A percentile compares a stretch with the other conserved stretches of the same genome.
Conservation (phyloP, 2,888 invertebrate species). For the Molanna angustata region DNA sequence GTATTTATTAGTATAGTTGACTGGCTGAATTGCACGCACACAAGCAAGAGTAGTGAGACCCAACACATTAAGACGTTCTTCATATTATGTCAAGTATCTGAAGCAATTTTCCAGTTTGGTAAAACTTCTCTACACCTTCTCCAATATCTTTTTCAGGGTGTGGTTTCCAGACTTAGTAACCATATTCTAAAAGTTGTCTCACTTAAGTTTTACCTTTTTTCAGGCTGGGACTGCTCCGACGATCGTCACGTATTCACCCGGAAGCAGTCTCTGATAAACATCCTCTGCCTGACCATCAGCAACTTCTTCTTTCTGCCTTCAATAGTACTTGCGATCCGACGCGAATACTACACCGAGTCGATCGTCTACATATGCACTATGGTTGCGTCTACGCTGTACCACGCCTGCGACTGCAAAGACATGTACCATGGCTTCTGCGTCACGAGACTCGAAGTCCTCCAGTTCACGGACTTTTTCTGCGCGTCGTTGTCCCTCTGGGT, state of each 20-base stretch:
- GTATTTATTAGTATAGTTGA: too few species aligned
- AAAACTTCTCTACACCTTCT: too few species aligned
- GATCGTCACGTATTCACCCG: constrained; percentile 68
- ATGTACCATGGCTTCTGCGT: constrained; percentile 77
- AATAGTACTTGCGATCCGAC: constrained; percentile 67
- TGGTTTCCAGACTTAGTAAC: too few species aligned
- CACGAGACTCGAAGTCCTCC: constrained; percentile 69
- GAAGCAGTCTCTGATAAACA: constrained; percentile 62
- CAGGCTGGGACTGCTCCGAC: constrained; percentile 83
- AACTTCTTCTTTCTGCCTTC: constrained; percentile 79
- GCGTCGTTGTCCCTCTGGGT: constrained; percentile 87
- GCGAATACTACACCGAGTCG: constrained; percentile 76
- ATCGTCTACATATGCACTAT: constrained; percentile 78
- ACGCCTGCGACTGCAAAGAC: constrained; percentile 83
- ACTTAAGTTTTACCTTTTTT: too few species aligned
- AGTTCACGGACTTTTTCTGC: constrained; percentile 86
- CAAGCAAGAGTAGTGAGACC: too few species aligned
- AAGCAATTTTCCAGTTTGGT: too few species aligned
- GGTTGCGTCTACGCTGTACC: constrained; percentile 87
- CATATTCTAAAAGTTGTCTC: too few species aligned
- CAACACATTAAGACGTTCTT: too few species aligned
- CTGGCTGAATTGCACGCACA: too few species aligned
- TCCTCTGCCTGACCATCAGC: constrained; percentile 75
- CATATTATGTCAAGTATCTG: too few species aligned
- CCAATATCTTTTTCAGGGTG: too few species aligned